Evolutionary conservation across 1,140 invertebrate genomes (phyloP), one percentile per base, ranked within the genome.

Genomic region (Trachymyrmex septentrionalis): DNA sequence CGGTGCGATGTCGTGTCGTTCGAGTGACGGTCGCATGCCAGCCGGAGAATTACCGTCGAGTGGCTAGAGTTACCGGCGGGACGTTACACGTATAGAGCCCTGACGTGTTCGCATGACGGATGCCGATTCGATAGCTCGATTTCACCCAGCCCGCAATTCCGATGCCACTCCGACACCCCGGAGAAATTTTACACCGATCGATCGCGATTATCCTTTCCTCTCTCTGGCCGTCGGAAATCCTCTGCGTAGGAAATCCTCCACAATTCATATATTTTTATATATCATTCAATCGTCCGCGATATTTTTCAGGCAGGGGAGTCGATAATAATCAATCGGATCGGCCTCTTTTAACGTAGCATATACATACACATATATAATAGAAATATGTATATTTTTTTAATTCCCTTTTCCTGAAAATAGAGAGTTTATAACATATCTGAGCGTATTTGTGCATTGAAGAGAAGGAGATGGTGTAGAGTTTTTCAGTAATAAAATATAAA

Each of bases 121-220:
- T 94, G 93, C 90, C 93, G 94, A 94, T 94, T 93, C 91, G 89
- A 94, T 94, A 93, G 92, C 92, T 92, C 92, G 92, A 94, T 94
- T 93, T 93, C 91, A 91, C 90, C 64, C 57, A 85, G 90, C 86
- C 81, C 91, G 86, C 91, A 91, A 89, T 92, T 92, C 92, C 89
- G 91, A 93, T 93, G 81, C 89, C 88, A 81, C 69, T 66, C 64
- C 84, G 86, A 76, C 85, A 87, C 86, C 73, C 55, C 38, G 30
- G 76, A 87, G 89, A 91, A 91, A 91, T 91, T 91, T 91, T 88
- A 91, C 86, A 91, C 90, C 89, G 76, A 91, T 91, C 88, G 80
- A 91, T 88, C 55, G 50, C 63, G 75, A 89, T 89, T 91, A 87
- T 57, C 78, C 84, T 73, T 87, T 85, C 84, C 53, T 61, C 57